phyloP scores from a whole-genome alignment of 2,797 vertebrate genomes.

The Gymnodraco acuticeps region DNA sequence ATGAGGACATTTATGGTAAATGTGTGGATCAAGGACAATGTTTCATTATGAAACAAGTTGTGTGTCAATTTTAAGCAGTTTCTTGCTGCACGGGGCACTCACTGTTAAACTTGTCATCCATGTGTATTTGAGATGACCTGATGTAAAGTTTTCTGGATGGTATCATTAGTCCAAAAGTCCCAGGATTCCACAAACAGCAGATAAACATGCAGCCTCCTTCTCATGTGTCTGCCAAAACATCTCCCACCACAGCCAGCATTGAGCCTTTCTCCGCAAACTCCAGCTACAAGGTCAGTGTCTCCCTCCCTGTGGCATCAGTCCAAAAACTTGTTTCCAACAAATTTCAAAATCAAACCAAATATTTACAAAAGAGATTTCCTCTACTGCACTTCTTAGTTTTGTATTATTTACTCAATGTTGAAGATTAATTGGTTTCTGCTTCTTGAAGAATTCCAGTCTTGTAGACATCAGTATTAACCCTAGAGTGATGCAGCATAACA shows the following conservation, averaged over 20 bases:
- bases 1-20: neutral
- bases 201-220: slow-evolving; percentile 34
- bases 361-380: slow-evolving; percentile 71
- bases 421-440: slow-evolving; percentile 20
- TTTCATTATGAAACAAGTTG: too few species aligned
- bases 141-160: slow-evolving; percentile 33
- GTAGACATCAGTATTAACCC: slow-evolving; percentile 7
- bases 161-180: slow-evolving; percentile 30
- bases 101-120: neutral
- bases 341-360: slow-evolving; percentile 73
- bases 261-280: slow-evolving; percentile 42
- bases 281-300: slow-evolving; percentile 60
- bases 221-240: slow-evolving; percentile 51
- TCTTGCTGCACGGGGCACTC: too few species aligned
- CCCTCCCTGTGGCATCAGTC: slow-evolving; percentile 34
- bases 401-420: slow-evolving; percentile 36
- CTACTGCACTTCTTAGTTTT: slow-evolving; percentile 6
- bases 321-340: slow-evolving; percentile 52
- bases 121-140: neutral
- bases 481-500: slow-evolving; percentile 2
- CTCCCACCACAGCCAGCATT: slow-evolving; percentile 54
- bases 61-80: neutral
- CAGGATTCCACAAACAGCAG: slow-evolving; percentile 36
- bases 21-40: neutral
- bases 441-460: neutral